phyloP scores from a whole-genome alignment of 1,140 invertebrate genomes.

The Drosophila gunungcola region DNA sequence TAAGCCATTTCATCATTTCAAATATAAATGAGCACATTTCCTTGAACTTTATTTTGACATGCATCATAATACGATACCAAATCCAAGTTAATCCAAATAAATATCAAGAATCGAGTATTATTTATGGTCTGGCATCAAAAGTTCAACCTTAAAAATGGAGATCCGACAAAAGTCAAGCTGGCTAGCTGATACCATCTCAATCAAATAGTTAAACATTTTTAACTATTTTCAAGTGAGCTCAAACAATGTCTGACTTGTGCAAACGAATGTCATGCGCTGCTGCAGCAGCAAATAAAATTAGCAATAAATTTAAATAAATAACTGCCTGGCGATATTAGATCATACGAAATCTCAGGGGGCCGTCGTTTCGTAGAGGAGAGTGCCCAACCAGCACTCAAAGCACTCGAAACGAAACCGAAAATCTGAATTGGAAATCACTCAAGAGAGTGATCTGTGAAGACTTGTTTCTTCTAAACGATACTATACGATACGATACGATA shows the following conservation, averaged over 20 bases:
- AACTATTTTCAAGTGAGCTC: slow-evolving; percentile 38
- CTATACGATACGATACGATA: slow-evolving; percentile 7
- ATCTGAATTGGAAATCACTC: slow-evolving; percentile 60
- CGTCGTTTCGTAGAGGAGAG: background rate
- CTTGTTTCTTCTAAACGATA: background rate
- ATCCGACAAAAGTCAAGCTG: slow-evolving; percentile 15
- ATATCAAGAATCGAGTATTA: slow-evolving; percentile 16
- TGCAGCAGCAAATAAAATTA: slow-evolving; percentile 70
- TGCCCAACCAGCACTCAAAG: slow-evolving; percentile 15
- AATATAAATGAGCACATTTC: slow-evolving; percentile 4
- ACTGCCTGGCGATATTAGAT: slow-evolving; percentile 78
- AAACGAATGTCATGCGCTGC: slow-evolving; percentile 77
- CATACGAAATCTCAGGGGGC: slow-evolving; percentile 69
- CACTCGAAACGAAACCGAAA: slow-evolving; percentile 75
- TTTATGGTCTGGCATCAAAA: slow-evolving; percentile 17
- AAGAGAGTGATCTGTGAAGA: slow-evolving; percentile 45
- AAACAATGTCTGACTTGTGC: slow-evolving; percentile 67
- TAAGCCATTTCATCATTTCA: too few relatives aligned
- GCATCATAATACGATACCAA: slow-evolving; percentile 24
- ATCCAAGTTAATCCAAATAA: slow-evolving; percentile 38
- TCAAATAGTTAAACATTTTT: slow-evolving; percentile 48
- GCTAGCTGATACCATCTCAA: slow-evolving; percentile 38
- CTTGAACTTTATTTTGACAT: slow-evolving; percentile 39
- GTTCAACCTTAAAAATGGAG: slow-evolving; percentile 35
- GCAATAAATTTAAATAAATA: slow-evolving; percentile 84